phyloP scores from a whole-genome alignment of 2,797 vertebrate species.

The Cottoperca gobio region DNA sequence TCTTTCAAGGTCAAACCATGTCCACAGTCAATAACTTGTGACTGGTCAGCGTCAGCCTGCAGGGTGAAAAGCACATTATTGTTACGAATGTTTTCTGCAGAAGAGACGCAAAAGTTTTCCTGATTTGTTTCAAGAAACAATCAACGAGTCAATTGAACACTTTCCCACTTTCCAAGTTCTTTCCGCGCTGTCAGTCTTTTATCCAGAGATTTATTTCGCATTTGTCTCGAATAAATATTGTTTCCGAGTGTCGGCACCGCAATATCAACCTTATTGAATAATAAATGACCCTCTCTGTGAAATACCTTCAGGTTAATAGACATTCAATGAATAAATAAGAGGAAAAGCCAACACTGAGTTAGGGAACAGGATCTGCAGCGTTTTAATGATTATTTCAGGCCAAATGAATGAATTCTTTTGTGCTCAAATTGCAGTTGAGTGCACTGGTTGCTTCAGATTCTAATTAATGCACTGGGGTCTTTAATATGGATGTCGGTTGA shows the following conservation, averaged over 20 bases:
- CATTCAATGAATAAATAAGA: constrained; percentile 76
- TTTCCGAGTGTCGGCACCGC: constrained; percentile 44
- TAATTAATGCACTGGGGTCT: constrained; percentile 82
- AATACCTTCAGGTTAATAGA: constrained; percentile 74
- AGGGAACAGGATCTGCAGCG: constrained; percentile 57
- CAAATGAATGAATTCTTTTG: constrained; percentile 76
- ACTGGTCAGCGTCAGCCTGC: constrained; percentile 37
- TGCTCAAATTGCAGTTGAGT: constrained; percentile 69
- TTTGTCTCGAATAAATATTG: constrained; percentile 57
- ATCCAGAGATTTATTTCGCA: constrained; percentile 53
- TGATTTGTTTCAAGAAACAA: background rate
- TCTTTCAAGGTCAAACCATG: constrained; percentile 67
- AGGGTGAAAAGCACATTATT: constrained; percentile 52
- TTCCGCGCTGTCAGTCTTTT: background rate
- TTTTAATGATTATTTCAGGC: constrained; percentile 78
- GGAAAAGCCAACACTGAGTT: constrained; percentile 61
- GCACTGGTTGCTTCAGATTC: constrained; percentile 69
- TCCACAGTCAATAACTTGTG: constrained; percentile 61
- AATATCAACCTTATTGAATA: constrained; percentile 73
- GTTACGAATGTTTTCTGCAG: constrained; percentile 17
- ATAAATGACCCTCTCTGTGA: constrained; percentile 60
- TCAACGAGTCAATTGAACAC: constrained; percentile 8
- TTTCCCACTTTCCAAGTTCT: background rate
- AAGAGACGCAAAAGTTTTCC: background rate
- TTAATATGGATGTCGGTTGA: constrained; percentile 82